Evolutionary conservation across 2,888 invertebrate genomes (phyloP).

Genomic region (Maniola hyperantus): DNA sequence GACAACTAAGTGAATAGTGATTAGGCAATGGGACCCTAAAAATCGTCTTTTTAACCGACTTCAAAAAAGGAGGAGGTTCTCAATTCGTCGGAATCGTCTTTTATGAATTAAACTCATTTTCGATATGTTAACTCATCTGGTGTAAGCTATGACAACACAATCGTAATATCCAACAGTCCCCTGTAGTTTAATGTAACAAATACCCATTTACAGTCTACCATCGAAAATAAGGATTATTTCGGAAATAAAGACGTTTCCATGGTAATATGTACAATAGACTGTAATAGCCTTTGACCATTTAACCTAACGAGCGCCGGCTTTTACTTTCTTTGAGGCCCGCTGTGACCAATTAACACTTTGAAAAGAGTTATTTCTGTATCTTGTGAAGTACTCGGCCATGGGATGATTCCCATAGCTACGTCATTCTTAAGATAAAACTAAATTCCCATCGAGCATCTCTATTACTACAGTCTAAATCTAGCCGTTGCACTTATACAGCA

Average conservation of each 20-base stretch:
- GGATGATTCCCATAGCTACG: background rate
- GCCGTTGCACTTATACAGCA: too few relatives aligned
- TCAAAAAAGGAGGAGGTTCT: too few relatives aligned
- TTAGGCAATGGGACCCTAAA: too few relatives aligned
- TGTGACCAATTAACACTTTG: slow-evolving; percentile 36
- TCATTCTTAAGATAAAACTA: background rate
- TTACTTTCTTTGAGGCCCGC: slow-evolving; percentile 35
- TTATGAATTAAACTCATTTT: background rate
- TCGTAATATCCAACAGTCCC: slow-evolving; percentile 23
- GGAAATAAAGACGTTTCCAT: slow-evolving; percentile 29
- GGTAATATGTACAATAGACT: slow-evolving; percentile 26
- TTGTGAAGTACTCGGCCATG: background rate
- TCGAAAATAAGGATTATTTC: slow-evolving; percentile 5
- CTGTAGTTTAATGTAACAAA: slow-evolving; percentile 26
- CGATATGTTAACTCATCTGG: background rate
- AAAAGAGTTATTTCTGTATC: slow-evolving; percentile 19
- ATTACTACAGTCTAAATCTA: background rate
- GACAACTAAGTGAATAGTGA: too few relatives aligned
- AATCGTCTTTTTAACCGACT: too few relatives aligned
- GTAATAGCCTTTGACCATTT: slow-evolving; percentile 7
- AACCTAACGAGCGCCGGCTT: slow-evolving; percentile 23
- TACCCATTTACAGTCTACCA: background rate
- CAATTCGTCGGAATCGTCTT: too few relatives aligned
- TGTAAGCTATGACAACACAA: background rate
- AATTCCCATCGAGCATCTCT: background rate